A percentile compares a stretch with the other conserved stretches of the same genome.
These are phyloP conservation scores for Amniataba percoides DNA, from an alignment of 2,797 vertebrate genomes.

Conservation along the genomic window DNA sequence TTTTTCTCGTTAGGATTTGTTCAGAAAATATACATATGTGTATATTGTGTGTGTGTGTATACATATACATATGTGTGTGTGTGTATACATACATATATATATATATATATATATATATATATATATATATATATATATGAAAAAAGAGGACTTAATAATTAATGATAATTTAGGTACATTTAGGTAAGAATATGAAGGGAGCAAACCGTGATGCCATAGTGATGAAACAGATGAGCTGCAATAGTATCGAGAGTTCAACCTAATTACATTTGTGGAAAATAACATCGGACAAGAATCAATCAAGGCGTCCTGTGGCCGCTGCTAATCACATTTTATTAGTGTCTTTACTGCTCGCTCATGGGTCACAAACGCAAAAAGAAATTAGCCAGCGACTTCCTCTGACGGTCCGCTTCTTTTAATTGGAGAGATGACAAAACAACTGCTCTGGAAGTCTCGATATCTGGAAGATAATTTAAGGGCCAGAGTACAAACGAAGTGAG, in stretches of 20 bases:
- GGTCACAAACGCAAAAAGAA: conserved; percentile 68
- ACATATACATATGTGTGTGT: too few relatives aligned
- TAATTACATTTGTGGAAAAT: conserved; percentile 72
- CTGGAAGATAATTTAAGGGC: conserved; percentile 75
- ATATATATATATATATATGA: not conserved
- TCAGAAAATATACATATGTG: not conserved
- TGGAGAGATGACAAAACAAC: conserved; percentile 73
- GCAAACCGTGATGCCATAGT: conserved; percentile 15
- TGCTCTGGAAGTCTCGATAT: conserved; percentile 70
- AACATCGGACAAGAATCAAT: conserved; percentile 71
- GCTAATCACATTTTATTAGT: conserved; percentile 73
- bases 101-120: too few relatives aligned
- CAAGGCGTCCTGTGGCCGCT: conserved; percentile 60
- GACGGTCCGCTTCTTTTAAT: conserved; percentile 71
- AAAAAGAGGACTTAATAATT: conserved; percentile 38
- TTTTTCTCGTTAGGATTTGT: not conserved
- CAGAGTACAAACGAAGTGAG: conserved; percentile 52
- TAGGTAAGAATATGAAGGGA: conserved; percentile 17
- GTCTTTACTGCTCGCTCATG: conserved; percentile 76
- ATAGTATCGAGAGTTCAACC: conserved; percentile 40
- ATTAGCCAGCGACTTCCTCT: conserved; percentile 64
- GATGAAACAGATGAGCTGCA: conserved; percentile 51
- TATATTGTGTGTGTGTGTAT: too few relatives aligned
- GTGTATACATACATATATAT: too few relatives aligned
- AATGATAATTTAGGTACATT: conserved; percentile 33